Conservation (phyloP, 2,888 invertebrate species). For the Saturnia pavonia region DNA sequence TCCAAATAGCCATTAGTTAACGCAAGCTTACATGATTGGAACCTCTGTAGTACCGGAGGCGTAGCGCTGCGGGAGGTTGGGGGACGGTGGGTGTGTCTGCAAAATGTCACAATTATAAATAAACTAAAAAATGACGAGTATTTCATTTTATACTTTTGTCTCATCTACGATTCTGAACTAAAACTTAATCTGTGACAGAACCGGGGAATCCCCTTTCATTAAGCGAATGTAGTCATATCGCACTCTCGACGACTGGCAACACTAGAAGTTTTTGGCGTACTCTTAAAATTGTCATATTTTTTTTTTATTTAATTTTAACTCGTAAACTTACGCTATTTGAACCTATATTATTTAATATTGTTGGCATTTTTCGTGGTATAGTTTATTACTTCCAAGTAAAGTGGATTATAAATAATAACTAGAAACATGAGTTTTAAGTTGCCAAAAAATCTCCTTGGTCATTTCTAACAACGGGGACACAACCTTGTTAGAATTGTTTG, state of each 20-base stretch:
- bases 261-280: neutral
- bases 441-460: too few species aligned
- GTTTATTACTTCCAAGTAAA: too few species aligned
- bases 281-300: too few species aligned
- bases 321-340: neutral
- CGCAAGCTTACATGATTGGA: neutral
- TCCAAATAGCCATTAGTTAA: conserved; percentile 15
- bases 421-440: too few species aligned
- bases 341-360: too few species aligned
- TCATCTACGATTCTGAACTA: neutral
- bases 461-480: too few species aligned
- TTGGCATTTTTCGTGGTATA: too few species aligned
- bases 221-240: neutral
- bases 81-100: neutral
- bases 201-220: neutral
- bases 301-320: neutral
- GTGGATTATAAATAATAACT: too few species aligned
- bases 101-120: neutral
- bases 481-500: neutral
- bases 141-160: neutral
- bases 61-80: neutral
- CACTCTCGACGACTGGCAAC: neutral
- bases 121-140: neutral
- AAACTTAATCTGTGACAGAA: neutral
- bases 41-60: neutral